These are phyloP conservation scores for Falco cherrug DNA, from an alignment of 2,797 vertebrate genomes.

Conservation along the genomic window DNA sequence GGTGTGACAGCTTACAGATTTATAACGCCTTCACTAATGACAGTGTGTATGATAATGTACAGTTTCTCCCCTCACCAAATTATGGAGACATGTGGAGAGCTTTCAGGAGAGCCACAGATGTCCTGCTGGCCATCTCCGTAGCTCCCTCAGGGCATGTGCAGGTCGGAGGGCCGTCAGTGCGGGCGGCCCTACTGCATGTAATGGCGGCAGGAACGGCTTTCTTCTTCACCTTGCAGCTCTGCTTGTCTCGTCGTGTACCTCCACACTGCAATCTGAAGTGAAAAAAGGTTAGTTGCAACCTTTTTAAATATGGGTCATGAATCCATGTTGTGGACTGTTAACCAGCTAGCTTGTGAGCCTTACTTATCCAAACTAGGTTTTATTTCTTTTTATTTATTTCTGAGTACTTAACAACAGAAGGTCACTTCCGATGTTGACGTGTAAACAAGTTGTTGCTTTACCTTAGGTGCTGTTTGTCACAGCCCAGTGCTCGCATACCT, in stretches of 20 bases:
- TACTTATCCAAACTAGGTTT: neutral
- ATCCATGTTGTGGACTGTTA: neutral
- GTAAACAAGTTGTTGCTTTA: neutral
- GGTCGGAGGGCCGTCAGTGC: accelerated
- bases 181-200: accelerated
- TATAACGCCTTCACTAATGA: accelerated
- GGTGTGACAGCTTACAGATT: neutral
- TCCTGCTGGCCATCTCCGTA: accelerated
- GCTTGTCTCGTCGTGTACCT: neutral
- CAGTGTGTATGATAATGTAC: accelerated
- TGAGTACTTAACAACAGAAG: neutral
- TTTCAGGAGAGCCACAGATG: neutral
- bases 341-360: neutral
- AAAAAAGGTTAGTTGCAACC: neutral
- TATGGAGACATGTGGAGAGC: neutral
- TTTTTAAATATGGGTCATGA: neutral
- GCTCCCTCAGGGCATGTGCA: accelerated
- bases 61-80: neutral
- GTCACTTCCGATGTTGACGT: neutral
- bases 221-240: neutral
- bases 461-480: neutral
- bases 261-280: accelerated
- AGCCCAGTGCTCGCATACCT: neutral
- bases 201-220: neutral
- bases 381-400: neutral